Base-by-base conservation (phyloP, 2,888 invertebrate species). In the Hydroisotoma schaefferi region DNA sequence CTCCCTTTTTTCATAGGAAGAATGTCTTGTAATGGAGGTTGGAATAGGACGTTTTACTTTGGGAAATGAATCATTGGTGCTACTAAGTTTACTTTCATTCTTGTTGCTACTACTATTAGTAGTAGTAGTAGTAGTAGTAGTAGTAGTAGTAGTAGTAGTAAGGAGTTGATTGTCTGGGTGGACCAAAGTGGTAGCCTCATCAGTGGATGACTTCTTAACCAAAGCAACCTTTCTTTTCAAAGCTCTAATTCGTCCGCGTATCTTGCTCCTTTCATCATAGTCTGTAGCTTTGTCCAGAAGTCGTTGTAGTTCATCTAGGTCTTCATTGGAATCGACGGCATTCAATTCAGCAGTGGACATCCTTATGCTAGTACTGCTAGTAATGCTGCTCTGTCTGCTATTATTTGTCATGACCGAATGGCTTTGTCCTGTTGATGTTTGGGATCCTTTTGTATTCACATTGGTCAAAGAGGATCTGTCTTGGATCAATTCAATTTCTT, bases 231-330 rank as follows among this genome's bases (percentile, higher is more conserved):
- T 79, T 72, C 85, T 85, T 75, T 84, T 86, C 8, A 87, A 85
- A 20, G 86, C 76, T 65, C 89, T 81, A 63, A 90, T 87, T 77
- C 89, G 88, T 2, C 87, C 82, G 64, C 90, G 81, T 57, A 90
- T 87, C 69, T 87, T 82, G 65, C 88, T 82, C 70, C 90, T 80
- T 73, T 88, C 82, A 75, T 90, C 89, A 75, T 90, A 90, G 64
- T 85, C 85, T 56, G 83, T 83, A 59, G 87, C 86, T 74, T 84
- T 85, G 78, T 88, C 87, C 76, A 89, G 78, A 84, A 87, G 79
- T 73, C 81, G 81, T 46, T 66, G 66, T 25, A 72, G 47, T 48
- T 68, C 65, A 6, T 43, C 53, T 47, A 72, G 43, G 29, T 65
- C 56, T 10, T 68, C 67, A 46, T 67, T 69, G 8, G 57, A 48